Base-by-base conservation (phyloP, 2,888 invertebrate species). In the Himalopsyche anomala region DNA sequence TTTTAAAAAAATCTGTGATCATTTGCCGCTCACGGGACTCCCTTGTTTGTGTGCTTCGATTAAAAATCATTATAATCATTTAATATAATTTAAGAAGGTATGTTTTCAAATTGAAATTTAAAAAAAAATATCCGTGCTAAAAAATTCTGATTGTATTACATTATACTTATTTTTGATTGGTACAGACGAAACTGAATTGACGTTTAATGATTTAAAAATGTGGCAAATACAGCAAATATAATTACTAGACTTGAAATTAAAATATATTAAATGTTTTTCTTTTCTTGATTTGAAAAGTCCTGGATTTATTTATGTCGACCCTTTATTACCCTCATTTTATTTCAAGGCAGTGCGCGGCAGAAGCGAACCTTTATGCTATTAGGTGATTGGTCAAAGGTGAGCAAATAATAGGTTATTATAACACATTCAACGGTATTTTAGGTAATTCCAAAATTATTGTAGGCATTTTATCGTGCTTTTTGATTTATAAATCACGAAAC, bases 381-480 rank as follows among this genome's bases (percentile, higher is more conserved):
- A 74, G 12, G 38, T 74, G 74, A 74, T 74, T 74, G 74, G 5
- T 28, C 74, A 74, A 74, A 38, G 74, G 74, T 38, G 74, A 74
- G 74, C 74, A 28, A 74, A 74, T 38, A 11, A 74, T 38, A 74
- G 36, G 36, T 28, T 9, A 62, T 15, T 6, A 28, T 28, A 28
- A 28, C 28, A 51, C 3, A 51, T 15, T 51, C 51, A 15, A 51
- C 15, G 51, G 15, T 51, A 4, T 51, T 51, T 51, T 4, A 5
- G 5, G 19, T 62, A 8, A 19, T 62, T 62, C 9, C 3, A 11
- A 62, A 62, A 62, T 19, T 19, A 62, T 28, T 62, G 19, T 8
- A 56, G n/a, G n/a, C 45, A n/a, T 56, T 56, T 56, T 56, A 56
- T 17, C 17, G n/a, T 17, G 5, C n/a, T 56, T n/a, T 56, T 56